A percentile compares a stretch with the other conserved stretches of the same genome.
These are phyloP conservation scores for Sceliomorpha sp. DNA, from an alignment of 2,888 invertebrate genomes.

Conservation along the genomic window DNA sequence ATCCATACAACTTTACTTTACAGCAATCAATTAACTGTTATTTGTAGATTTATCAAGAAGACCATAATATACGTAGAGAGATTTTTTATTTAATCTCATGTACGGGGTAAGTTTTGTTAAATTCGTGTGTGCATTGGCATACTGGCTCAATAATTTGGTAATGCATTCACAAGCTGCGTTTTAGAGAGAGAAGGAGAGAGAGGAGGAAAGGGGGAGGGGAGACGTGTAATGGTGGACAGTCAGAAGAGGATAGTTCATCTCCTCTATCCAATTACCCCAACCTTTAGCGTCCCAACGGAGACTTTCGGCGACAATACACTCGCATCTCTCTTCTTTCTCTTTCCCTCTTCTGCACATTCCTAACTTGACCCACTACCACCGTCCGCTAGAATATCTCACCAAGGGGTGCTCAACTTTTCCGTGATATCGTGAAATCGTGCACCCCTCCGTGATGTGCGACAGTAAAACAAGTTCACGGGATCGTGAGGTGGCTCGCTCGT, in stretches of 20 bases:
- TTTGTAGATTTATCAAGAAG: background rate
- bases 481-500: conserved; percentile 24
- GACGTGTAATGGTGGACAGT: conserved; percentile 31
- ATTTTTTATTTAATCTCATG: conserved; percentile 51
- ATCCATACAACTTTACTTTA: too few relatives aligned
- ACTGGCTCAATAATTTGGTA: conserved; percentile 58
- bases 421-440: conserved; percentile 32
- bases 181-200: too few relatives aligned
- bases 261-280: conserved; percentile 76
- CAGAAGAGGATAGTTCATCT: conserved; percentile 63
- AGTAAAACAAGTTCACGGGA: conserved; percentile 54
- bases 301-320: conserved; percentile 69
- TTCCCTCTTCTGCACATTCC: conserved; percentile 27
- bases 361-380: conserved; percentile 70
- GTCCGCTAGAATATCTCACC: conserved; percentile 64
- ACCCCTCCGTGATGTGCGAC: conserved; percentile 62
- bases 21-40: conserved; percentile 2
- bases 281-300: conserved; percentile 67
- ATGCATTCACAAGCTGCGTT: conserved; percentile 54
- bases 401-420: conserved; percentile 66
- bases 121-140: conserved; percentile 25
- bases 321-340: conserved; percentile 55
- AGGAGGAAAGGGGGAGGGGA: too few relatives aligned
- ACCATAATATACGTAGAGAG: background rate
- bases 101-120: conserved; percentile 40